phyloP scores from a whole-genome alignment of 2,797 vertebrate genomes.

The Falco biarmicus region DNA sequence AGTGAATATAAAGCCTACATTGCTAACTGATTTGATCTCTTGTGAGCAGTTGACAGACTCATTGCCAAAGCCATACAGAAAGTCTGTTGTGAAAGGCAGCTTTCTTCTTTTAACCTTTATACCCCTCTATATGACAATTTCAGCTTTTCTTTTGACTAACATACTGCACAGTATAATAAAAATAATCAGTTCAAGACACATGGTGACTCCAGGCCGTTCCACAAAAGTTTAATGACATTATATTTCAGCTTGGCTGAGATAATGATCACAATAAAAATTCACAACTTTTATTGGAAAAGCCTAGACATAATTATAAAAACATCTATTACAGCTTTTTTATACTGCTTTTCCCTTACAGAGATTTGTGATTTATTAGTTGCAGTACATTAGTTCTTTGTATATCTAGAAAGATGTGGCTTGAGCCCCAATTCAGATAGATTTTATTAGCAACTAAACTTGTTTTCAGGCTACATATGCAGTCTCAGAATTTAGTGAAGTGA shows the following conservation, averaged over 20 bases:
- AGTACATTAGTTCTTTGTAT: background rate
- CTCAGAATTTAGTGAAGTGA: background rate
- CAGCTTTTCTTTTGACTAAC: background rate
- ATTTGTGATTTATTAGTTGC: background rate
- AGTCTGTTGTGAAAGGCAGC: background rate
- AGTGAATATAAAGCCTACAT: background rate
- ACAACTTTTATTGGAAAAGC: background rate
- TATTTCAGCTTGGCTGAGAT: constrained; percentile 10
- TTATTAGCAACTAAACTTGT: background rate
- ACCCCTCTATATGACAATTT: background rate
- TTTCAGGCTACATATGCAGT: background rate
- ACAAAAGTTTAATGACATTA: background rate
- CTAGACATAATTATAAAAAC: background rate
- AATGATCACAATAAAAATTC: background rate
- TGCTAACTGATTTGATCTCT: background rate
- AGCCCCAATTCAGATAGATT: background rate
- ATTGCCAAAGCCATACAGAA: background rate
- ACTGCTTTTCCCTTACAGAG: background rate
- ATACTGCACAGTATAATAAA: background rate
- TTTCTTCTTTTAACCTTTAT: background rate
- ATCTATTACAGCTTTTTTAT: background rate
- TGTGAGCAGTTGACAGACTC: background rate
- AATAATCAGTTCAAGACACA: background rate
- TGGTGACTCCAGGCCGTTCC: background rate
- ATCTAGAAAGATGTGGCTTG: background rate